Conservation (phyloP, 2,888 invertebrate genomes). For the Torymus aiolomorphi region DNA sequence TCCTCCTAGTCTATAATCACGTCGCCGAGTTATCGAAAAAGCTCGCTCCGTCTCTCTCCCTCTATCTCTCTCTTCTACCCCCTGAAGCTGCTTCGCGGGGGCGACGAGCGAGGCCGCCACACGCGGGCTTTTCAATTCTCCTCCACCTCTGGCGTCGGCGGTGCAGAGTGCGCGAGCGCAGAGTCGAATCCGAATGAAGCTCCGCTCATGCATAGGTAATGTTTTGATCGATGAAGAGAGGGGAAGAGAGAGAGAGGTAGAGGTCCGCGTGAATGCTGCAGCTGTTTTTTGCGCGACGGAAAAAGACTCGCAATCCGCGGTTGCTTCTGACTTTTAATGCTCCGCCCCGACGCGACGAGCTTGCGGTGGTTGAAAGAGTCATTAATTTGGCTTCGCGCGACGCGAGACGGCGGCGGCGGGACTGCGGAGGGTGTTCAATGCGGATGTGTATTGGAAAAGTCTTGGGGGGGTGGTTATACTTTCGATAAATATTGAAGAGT, state of each 20-base stretch:
- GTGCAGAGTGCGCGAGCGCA: background rate
- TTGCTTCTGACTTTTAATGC: conserved; percentile 18
- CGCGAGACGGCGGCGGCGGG: no score
- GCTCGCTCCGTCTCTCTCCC: conserved; percentile 4
- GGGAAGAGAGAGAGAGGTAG: background rate
- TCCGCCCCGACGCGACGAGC: background rate
- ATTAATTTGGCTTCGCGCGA: no score
- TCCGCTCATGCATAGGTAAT: conserved; percentile 40
- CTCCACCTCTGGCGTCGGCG: no score
- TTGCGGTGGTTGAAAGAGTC: no score
- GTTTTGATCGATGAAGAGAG: conserved; percentile 29
- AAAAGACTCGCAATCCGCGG: background rate
- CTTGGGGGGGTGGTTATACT: no score
- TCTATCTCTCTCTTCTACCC: no score
- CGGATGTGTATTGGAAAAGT: no score
- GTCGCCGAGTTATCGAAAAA: conserved; percentile 46
- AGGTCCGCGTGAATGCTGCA: conserved; percentile 7
- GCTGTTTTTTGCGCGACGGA: background rate
- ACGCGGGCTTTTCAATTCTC: conserved; percentile 14
- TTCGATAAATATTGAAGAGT: no score
- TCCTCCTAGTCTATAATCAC: conserved; percentile 29
- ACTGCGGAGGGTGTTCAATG: no score
- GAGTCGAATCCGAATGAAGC: conserved; percentile 9
- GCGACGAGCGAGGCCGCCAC: conserved; percentile 39
- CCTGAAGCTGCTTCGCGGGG: conserved; percentile 8